Evolutionary conservation across 2,113 vertebrate genomes (phyloP).

Genomic region (Montifringilla adamsi): DNA sequence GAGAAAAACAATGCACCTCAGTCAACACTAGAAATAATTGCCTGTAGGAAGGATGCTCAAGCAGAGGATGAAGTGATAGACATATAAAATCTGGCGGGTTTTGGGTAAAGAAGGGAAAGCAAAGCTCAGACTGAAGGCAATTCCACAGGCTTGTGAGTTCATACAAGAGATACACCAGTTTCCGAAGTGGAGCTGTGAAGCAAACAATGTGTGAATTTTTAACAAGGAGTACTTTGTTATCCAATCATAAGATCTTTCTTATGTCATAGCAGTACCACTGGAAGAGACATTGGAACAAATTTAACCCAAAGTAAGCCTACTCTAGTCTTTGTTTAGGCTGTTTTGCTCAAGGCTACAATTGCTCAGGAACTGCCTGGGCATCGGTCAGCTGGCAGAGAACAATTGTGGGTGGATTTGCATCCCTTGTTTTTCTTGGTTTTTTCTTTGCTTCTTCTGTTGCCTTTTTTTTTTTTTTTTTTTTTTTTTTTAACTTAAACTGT

Average conservation of each 20-base stretch:
- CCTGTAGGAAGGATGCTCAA: background rate
- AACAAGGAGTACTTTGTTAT: background rate
- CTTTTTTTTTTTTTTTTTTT: no score
- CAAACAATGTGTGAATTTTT: background rate
- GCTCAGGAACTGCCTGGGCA: background rate
- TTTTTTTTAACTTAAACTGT: background rate
- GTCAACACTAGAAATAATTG: background rate
- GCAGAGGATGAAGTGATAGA: background rate
- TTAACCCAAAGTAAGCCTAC: background rate
- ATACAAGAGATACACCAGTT: background rate
- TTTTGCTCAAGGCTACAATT: background rate
- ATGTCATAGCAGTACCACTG: background rate
- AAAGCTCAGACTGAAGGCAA: background rate
- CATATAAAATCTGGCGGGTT: background rate
- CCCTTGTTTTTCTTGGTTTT: background rate
- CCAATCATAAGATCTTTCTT: background rate
- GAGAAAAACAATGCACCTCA: background rate
- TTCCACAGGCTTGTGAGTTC: background rate
- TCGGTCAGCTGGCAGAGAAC: accelerated
- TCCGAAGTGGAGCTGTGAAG: background rate
- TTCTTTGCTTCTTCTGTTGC: background rate
- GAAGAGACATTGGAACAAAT: background rate
- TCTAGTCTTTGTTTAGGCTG: background rate
- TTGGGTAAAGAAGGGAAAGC: background rate
- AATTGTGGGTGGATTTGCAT: background rate